Evolutionary conservation across 2,888 invertebrate species (phyloP).

Genomic region (Cheiracanthium punctorium): DNA sequence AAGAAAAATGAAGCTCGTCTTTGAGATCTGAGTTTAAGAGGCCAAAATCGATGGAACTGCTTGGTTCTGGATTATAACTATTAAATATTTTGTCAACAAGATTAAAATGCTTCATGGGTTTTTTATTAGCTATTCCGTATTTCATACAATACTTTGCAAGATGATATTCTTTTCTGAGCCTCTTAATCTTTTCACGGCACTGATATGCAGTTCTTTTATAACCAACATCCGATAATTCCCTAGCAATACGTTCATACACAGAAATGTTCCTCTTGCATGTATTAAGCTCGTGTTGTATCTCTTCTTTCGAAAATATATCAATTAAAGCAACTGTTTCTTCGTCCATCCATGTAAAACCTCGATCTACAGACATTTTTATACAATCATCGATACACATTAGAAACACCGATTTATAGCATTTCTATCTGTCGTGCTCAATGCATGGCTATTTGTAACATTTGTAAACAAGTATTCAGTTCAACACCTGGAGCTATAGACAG

Average conservation of each 20-base stretch:
- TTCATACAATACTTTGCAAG: slow-evolving; percentile 41
- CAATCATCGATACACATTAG: background rate
- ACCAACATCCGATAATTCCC: slow-evolving; percentile 50
- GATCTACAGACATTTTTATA: slow-evolving; percentile 57
- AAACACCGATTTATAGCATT: too few relatives aligned
- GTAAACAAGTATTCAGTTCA: too few relatives aligned
- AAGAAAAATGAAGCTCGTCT: slow-evolving; percentile 54
- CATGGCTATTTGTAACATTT: too few relatives aligned
- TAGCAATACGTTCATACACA: slow-evolving; percentile 54
- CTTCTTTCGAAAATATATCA: slow-evolving; percentile 55
- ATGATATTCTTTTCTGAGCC: slow-evolving; percentile 58
- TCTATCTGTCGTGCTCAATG: too few relatives aligned
- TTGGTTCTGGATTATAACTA: slow-evolving; percentile 14
- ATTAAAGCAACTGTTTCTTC: slow-evolving; percentile 58
- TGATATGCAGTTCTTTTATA: slow-evolving; percentile 60
- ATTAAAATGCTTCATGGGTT: slow-evolving; percentile 60
- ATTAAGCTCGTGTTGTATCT: slow-evolving; percentile 55
- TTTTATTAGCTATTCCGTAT: slow-evolving; percentile 36
- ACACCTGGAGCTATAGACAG: too few relatives aligned
- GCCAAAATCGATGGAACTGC: slow-evolving; percentile 14
- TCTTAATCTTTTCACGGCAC: slow-evolving; percentile 64
- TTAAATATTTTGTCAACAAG: slow-evolving; percentile 59
- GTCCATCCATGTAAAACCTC: slow-evolving; percentile 67
- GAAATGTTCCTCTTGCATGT: slow-evolving; percentile 52
- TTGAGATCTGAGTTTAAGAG: slow-evolving; percentile 50